Percentiles rank a stretch among this genome's conserved stretches.
phyloP scores from a whole-genome alignment of 1,140 invertebrate genomes.

The Euura lappo region DNA sequence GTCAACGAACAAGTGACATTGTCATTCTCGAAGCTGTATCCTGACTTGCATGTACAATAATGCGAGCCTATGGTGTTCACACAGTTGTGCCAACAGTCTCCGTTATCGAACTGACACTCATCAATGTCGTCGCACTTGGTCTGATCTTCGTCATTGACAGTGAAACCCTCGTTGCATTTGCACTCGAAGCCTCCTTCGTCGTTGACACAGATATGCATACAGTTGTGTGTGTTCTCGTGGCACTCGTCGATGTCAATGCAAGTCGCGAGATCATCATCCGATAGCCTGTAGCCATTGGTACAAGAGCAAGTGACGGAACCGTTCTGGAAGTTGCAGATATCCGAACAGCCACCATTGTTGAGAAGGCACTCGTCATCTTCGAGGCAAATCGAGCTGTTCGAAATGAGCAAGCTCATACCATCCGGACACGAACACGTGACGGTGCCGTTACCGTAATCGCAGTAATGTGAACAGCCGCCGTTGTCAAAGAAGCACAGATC shows the following conservation, averaged over 20 bases:
- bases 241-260: constrained; percentile 68
- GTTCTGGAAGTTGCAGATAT: constrained; percentile 37
- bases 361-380: constrained; percentile 83
- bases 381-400: constrained; percentile 30
- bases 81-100: constrained; percentile 65
- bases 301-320: constrained; percentile 57
- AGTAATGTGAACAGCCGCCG: constrained; percentile 62
- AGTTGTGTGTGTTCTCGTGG: constrained; percentile 48
- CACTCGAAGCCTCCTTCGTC: constrained; percentile 78
- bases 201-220: constrained; percentile 71
- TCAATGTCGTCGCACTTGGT: constrained; percentile 52
- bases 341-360: constrained; percentile 65
- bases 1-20: constrained; percentile 52
- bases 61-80: constrained; percentile 61
- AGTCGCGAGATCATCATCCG: constrained; percentile 25
- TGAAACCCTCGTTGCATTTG: constrained; percentile 76
- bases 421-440: constrained; percentile 69
- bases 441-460: constrained; percentile 54
- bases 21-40: constrained; percentile 51
- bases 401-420: constrained; percentile 71
- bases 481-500: constrained; percentile 67
- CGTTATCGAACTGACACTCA: constrained; percentile 62
- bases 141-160: constrained; percentile 34
- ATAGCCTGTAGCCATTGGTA: constrained; percentile 50
- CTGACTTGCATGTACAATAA: constrained; percentile 59